Percentiles rank a stretch among this genome's conserved stretches.
These are phyloP conservation scores for Thalpophila matura DNA, from an alignment of 2,888 invertebrate genomes.

Conservation along the genomic window DNA sequence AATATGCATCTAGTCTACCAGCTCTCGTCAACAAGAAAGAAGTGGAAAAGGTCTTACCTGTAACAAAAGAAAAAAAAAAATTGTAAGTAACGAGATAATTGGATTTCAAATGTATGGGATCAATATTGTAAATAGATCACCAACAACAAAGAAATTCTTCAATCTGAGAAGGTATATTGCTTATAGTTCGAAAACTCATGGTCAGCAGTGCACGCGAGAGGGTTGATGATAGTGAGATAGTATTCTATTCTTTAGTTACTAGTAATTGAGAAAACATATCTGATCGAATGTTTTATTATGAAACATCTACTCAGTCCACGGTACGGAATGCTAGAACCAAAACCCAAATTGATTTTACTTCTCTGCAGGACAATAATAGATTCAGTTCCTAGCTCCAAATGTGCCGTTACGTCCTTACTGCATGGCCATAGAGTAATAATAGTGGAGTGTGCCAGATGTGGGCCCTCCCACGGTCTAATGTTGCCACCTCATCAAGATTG, in stretches of 20 bases:
- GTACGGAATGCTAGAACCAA: neutral
- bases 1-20: neutral
- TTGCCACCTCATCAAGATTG: slow-evolving; percentile 59
- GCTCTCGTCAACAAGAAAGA: neutral
- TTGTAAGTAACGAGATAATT: too few species aligned
- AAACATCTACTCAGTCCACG: neutral
- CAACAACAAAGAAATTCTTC: too few species aligned
- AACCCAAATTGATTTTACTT: slow-evolving; percentile 12
- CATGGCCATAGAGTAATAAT: slow-evolving; percentile 59
- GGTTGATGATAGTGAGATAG: too few species aligned
- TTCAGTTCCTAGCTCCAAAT: slow-evolving; percentile 47
- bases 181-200: too few species aligned
- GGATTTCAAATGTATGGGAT: too few species aligned
- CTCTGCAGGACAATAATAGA: slow-evolving; percentile 38
- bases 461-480: slow-evolving; percentile 72
- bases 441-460: slow-evolving; percentile 67
- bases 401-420: slow-evolving; percentile 55
- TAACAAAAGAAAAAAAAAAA: slow-evolving; percentile 32
- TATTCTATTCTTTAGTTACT: too few species aligned
- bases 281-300: too few species aligned
- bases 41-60: slow-evolving; percentile 46
- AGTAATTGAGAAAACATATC: too few species aligned
- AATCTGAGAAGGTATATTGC: too few species aligned
- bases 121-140: too few species aligned
- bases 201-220: too few species aligned